These are phyloP conservation scores for Nannoperca australis DNA, from an alignment of 2,797 vertebrate species.

Conservation along the genomic window DNA sequence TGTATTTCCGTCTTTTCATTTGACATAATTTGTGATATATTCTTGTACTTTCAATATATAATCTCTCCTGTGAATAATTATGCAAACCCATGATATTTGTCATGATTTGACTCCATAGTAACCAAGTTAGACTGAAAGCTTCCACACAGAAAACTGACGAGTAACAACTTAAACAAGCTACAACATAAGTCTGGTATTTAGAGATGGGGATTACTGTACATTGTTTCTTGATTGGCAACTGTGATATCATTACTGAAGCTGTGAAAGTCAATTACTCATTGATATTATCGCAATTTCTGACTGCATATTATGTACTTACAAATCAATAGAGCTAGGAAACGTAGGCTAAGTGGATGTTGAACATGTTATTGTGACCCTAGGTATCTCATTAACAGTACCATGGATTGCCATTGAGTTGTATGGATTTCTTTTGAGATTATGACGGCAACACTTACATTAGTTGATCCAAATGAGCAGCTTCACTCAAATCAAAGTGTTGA, in stretches of 20 bases:
- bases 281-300: background rate
- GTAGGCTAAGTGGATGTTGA: slow-evolving; percentile 9
- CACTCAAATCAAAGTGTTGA: background rate
- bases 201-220: background rate
- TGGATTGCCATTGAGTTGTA: slow-evolving; percentile 6
- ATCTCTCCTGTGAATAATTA: background rate
- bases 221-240: slow-evolving; percentile 2
- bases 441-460: background rate
- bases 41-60: background rate
- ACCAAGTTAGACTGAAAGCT: background rate
- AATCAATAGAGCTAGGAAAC: slow-evolving; percentile 12
- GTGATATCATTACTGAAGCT: slow-evolving; percentile 3
- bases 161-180: background rate
- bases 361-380: slow-evolving; percentile 11
- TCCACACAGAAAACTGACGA: background rate
- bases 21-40: background rate
- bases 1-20: background rate
- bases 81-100: background rate
- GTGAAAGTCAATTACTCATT: background rate
- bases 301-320: slow-evolving; percentile 24
- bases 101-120: background rate
- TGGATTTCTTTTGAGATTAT: slow-evolving; percentile 13
- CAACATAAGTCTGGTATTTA: background rate
- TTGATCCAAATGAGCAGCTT: slow-evolving; percentile 7
- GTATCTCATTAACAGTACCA: slow-evolving; percentile 26